These are phyloP conservation scores for Onychomys arenicola DNA, from an alignment of 2,797 vertebrate genomes.

Conservation along the genomic window DNA sequence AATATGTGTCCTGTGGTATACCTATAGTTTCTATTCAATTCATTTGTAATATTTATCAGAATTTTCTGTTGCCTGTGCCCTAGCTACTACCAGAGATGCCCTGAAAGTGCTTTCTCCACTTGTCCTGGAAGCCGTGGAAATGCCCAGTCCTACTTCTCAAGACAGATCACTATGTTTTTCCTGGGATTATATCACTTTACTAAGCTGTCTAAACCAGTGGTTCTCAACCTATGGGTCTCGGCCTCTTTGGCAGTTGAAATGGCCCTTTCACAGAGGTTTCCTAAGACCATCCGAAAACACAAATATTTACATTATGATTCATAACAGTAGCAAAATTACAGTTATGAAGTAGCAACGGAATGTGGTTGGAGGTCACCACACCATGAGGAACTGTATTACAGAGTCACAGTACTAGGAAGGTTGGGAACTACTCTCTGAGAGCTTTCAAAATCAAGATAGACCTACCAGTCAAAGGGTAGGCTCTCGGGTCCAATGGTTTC, in stretches of 20 bases:
- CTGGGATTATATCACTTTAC: neutral
- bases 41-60: neutral
- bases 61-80: neutral
- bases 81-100: neutral
- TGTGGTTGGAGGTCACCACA: neutral
- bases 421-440: neutral
- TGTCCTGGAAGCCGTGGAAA: neutral
- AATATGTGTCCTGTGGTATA: neutral
- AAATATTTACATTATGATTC: neutral
- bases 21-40: neutral
- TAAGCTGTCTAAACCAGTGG: neutral
- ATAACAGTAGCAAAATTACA: neutral
- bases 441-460: slow-evolving; percentile 3
- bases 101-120: neutral
- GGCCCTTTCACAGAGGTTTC: neutral
- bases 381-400: neutral
- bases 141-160: neutral
- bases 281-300: neutral
- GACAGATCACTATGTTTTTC: neutral
- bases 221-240: too few species aligned
- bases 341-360: neutral
- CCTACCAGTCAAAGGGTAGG: neutral
- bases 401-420: neutral
- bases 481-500: neutral
- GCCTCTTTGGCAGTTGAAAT: neutral